Conservation (phyloP, 2,113 vertebrate species). For the Caranx melampygus region DNA sequence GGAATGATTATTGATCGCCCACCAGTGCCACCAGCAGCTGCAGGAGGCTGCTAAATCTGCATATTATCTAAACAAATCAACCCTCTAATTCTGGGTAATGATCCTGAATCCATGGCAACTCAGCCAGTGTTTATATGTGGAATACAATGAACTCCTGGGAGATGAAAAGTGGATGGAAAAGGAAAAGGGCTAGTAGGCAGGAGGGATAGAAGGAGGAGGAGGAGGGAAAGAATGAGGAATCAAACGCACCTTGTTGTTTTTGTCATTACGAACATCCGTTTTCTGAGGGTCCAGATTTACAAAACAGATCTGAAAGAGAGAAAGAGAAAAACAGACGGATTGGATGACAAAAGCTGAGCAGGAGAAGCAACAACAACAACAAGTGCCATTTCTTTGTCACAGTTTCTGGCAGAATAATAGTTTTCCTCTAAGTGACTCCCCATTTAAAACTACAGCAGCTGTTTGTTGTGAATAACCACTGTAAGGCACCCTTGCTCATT, state of each 20-base stretch:
- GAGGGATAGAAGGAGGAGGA: not conserved
- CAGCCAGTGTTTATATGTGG: slow-evolving; percentile 30
- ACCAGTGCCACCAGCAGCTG: slow-evolving; percentile 39
- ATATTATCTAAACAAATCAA: slow-evolving; percentile 65
- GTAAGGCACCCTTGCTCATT: slow-evolving; percentile 1
- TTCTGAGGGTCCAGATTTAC: slow-evolving; percentile 90
- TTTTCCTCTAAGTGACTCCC: not conserved
- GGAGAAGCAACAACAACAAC: not conserved
- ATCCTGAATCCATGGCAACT: slow-evolving; percentile 72
- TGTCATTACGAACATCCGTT: slow-evolving; percentile 83
- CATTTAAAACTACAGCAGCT: slow-evolving; percentile 26
- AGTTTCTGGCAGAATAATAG: not conserved
- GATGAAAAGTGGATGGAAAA: slow-evolving; percentile 31
- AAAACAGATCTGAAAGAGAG: slow-evolving; percentile 90
- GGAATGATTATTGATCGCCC: slow-evolving; percentile 40
- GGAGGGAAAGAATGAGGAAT: not conserved
- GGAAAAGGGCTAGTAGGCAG: not conserved
- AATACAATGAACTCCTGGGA: slow-evolving; percentile 39
- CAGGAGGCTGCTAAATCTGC: slow-evolving; percentile 53
- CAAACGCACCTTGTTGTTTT: slow-evolving; percentile 82
- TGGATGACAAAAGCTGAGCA: not conserved
- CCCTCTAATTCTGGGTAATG: slow-evolving; percentile 64
- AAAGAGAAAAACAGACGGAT: not conserved
- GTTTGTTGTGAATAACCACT: slow-evolving; percentile 14
- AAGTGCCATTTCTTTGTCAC: slow-evolving; percentile 12